Evolutionary conservation across 2,888 invertebrate genomes (phyloP).

Genomic region (Heliconius cydno): DNA sequence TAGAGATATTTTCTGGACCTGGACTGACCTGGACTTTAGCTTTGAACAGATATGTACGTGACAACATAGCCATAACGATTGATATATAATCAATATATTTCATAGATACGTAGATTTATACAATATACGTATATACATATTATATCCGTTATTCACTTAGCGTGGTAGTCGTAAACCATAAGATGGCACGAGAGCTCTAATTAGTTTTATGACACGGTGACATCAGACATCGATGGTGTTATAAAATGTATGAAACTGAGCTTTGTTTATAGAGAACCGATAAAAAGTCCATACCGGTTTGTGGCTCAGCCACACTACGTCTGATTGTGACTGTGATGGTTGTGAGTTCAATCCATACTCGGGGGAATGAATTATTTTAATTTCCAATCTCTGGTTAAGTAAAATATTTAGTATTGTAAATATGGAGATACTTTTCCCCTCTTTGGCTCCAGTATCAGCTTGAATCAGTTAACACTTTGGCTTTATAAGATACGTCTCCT

Average conservation of each 20-base stretch:
- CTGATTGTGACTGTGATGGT: too few species aligned
- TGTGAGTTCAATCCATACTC: too few species aligned
- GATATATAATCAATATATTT: constrained; percentile 2
- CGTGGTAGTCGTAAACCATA: constrained; percentile 56
- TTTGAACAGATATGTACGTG: too few species aligned
- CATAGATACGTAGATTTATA: background rate
- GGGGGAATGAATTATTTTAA: background rate
- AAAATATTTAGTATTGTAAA: too few species aligned
- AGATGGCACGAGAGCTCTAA: constrained; percentile 61
- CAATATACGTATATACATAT: background rate
- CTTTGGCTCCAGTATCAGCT: too few species aligned
- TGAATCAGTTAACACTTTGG: too few species aligned
- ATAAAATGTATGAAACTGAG: constrained; percentile 13
- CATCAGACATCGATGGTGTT: constrained; percentile 50
- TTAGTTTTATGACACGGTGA: constrained; percentile 65
- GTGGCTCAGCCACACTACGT: too few species aligned
- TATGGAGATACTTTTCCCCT: too few species aligned
- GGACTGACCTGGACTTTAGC: too few species aligned
- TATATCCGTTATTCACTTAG: constrained; percentile 40
- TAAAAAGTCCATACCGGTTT: background rate
- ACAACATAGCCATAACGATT: too few species aligned
- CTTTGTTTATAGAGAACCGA: background rate
- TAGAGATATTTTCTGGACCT: too few species aligned
- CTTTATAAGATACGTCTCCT: too few species aligned
- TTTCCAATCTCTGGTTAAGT: background rate